These are phyloP conservation scores for Pomacea maculata DNA, from an alignment of 1,140 invertebrate species.

Conservation along the genomic window DNA sequence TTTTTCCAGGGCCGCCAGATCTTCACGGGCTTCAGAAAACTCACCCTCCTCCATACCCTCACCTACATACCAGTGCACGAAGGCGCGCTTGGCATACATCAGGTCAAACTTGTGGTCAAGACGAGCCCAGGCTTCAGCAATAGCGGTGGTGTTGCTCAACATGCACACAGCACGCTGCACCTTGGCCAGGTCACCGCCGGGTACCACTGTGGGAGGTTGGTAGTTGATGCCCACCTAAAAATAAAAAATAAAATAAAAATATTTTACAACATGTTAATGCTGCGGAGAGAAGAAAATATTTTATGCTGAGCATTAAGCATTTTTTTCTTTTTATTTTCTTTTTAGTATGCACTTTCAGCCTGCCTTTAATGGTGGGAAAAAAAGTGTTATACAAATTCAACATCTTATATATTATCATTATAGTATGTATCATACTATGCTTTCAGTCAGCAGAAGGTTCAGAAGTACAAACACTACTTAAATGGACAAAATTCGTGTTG, in stretches of 20 bases:
- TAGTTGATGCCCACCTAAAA: neutral
- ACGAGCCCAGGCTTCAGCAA: constrained; percentile 4
- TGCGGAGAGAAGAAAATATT: neutral
- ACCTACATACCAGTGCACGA: neutral
- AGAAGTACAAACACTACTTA: no score
- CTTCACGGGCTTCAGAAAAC: neutral
- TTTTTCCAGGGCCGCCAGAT: neutral
- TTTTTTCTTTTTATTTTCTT: neutral
- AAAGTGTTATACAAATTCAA: no score
- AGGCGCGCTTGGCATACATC: neutral
- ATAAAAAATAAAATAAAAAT: neutral
- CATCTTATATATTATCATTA: no score
- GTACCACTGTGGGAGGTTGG: no score
- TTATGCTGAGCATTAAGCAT: neutral
- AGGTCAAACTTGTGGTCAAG: constrained; percentile 4
- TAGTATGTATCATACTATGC: no score
- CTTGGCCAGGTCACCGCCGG: no score
- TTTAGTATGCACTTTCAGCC: neutral
- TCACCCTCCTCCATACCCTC: constrained; percentile 6
- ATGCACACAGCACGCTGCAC: neutral
- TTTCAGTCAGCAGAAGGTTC: no score
- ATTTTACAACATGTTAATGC: neutral
- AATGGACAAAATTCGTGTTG: no score
- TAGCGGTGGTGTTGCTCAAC: neutral
- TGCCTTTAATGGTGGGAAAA: no score